Conservation (phyloP, 1,140 invertebrate genomes). For the Micrasema longulum region DNA sequence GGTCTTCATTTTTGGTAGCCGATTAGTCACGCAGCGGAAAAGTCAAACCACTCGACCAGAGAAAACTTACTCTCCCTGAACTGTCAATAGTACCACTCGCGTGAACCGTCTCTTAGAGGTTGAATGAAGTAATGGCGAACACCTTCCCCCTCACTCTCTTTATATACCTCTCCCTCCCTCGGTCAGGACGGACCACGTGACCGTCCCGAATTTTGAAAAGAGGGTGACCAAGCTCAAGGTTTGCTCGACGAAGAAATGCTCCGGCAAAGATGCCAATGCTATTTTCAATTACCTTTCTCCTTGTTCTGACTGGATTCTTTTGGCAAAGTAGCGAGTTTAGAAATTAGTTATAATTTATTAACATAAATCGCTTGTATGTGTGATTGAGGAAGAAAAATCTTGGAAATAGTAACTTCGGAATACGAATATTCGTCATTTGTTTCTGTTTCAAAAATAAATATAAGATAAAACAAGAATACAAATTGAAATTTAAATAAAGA, state of each 20-base stretch:
- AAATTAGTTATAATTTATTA: too few relatives aligned
- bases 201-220: constrained; percentile 29
- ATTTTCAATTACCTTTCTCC: background rate
- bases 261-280: background rate
- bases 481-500: too few relatives aligned
- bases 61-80: constrained; percentile 1
- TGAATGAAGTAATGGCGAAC: constrained; percentile 7
- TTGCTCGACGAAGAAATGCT: background rate
- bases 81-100: constrained; percentile 16
- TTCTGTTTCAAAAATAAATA: too few relatives aligned
- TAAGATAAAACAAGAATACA: too few relatives aligned
- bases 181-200: constrained; percentile 6
- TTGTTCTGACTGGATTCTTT: background rate
- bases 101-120: constrained; percentile 18
- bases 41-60: constrained; percentile 24
- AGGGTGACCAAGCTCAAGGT: constrained; percentile 38
- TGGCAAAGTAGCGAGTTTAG: background rate
- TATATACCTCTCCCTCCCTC: constrained; percentile 36
- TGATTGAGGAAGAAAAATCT: too few relatives aligned
- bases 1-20: constrained; percentile 36
- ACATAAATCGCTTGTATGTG: too few relatives aligned
- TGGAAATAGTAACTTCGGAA: too few relatives aligned
- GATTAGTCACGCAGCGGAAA: constrained; percentile 31
- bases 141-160: constrained; percentile 28
- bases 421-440: too few relatives aligned